Percentiles rank a stretch among this genome's conserved stretches.
These are phyloP conservation scores for Penaeus monodon DNA, from an alignment of 2,888 invertebrate genomes.

Conservation along the genomic window DNA sequence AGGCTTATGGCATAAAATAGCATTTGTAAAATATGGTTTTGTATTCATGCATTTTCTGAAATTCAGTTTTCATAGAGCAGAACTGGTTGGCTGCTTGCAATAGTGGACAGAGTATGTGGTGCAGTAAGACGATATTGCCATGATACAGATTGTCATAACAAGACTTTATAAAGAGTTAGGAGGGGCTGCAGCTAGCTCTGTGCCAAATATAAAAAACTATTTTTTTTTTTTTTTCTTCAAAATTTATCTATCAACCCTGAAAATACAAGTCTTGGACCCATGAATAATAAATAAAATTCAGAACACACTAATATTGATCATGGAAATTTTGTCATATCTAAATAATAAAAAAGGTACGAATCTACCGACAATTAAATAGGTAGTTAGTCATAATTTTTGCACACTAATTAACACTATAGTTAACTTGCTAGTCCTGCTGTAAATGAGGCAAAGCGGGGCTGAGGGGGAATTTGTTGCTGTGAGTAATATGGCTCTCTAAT, in stretches of 20 bases:
- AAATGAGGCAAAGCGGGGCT: conserved; percentile 55
- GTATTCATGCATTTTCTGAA: conserved; percentile 39
- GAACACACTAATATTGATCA: conserved; percentile 61
- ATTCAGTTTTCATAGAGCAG: conserved; percentile 54
- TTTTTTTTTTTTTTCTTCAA: conserved; percentile 40
- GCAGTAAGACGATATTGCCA: conserved; percentile 62
- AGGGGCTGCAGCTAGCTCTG: conserved; percentile 61
- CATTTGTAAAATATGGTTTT: conserved; percentile 52
- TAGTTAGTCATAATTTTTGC: conserved; percentile 53
- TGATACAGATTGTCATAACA: conserved; percentile 60
- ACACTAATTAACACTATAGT: conserved; percentile 61
- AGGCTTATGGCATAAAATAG: conserved; percentile 50
- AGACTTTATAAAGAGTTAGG: conserved; percentile 53
- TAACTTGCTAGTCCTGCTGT: conserved; percentile 57
- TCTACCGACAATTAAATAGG: conserved; percentile 55
- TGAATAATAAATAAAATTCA: conserved; percentile 55
- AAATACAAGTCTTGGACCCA: conserved; percentile 64
- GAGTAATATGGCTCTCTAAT: conserved; percentile 51
- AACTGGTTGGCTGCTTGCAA: conserved; percentile 57
- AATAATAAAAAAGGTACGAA: conserved; percentile 58
- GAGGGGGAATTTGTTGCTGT: conserved; percentile 44
- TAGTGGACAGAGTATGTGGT: conserved; percentile 55
- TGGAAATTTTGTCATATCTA: conserved; percentile 52
- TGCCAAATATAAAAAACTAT: conserved; percentile 43
- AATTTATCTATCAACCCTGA: conserved; percentile 60